phyloP scores from a whole-genome alignment of 2,888 invertebrate species.

The Caenorhabditis sp. region DNA sequence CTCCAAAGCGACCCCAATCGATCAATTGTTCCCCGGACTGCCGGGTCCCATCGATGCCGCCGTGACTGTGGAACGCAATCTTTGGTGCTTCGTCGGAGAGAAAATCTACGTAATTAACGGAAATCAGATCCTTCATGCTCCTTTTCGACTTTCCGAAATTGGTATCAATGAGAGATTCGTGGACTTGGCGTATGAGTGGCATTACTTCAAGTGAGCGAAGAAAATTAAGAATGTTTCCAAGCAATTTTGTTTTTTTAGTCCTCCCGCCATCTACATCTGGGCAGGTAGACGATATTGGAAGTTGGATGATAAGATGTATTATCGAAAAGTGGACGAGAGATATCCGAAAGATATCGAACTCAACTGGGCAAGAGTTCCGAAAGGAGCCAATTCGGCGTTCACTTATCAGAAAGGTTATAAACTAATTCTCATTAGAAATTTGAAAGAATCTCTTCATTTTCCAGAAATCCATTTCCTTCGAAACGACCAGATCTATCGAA shows the following conservation, averaged over 20 bases:
- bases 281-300: slow-evolving; percentile 51
- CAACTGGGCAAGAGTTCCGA: slow-evolving; percentile 62
- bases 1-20: slow-evolving; percentile 33
- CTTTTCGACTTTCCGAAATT: slow-evolving; percentile 26
- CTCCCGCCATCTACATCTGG: slow-evolving; percentile 63
- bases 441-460: too few relatives aligned
- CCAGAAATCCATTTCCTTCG: slow-evolving; percentile 55
- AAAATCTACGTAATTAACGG: slow-evolving; percentile 52
- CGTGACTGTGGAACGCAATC: slow-evolving; percentile 43
- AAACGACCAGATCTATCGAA: slow-evolving; percentile 49
- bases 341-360: slow-evolving; percentile 57
- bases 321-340: slow-evolving; percentile 55
- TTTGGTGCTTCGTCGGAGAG: slow-evolving; percentile 61
- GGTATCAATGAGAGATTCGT: slow-evolving; percentile 50
- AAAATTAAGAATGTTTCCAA: too few relatives aligned
- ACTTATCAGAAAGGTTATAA: slow-evolving; percentile 54
- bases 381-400: slow-evolving; percentile 50
- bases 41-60: slow-evolving; percentile 58
- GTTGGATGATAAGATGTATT: slow-evolving; percentile 51
- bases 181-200: slow-evolving; percentile 64
- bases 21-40: slow-evolving; percentile 45
- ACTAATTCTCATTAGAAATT: too few relatives aligned
- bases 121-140: slow-evolving; percentile 49
- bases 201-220: slow-evolving; percentile 57
- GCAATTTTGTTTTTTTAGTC: slow-evolving; percentile 41